Evolutionary conservation across 2,113 vertebrate genomes (phyloP).

Genomic region (Entelurus aequoreus): DNA sequence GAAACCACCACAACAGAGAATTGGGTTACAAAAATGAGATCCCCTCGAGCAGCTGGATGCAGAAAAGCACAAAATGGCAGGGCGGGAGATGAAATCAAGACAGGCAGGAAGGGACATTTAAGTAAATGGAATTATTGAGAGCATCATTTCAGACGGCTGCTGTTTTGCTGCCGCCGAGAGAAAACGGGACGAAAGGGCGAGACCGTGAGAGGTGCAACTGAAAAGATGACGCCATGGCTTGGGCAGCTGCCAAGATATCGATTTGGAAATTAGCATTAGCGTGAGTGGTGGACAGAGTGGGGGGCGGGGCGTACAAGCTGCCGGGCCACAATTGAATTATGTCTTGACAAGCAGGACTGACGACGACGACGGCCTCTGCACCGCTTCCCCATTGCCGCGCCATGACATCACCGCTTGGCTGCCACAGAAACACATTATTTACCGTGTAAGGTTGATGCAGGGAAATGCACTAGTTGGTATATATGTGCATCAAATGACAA

Average conservation of each 20-base stretch:
- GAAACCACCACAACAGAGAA: not conserved
- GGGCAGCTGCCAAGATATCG: slow-evolving; percentile 47
- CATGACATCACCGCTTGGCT: not conserved
- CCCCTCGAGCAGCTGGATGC: not conserved
- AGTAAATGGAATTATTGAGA: slow-evolving; percentile 51
- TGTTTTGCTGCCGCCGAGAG: slow-evolving; percentile 8
- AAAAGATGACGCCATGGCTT: slow-evolving; percentile 37
- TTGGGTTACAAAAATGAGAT: too few relatives aligned
- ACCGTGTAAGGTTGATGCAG: too few relatives aligned
- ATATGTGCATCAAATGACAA: too few relatives aligned
- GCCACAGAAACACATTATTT: too few relatives aligned
- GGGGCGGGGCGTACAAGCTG: slow-evolving; percentile 7
- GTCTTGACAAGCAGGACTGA: slow-evolving; percentile 34
- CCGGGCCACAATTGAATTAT: slow-evolving; percentile 49
- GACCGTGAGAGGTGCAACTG: not conserved
- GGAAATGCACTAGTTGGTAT: too few relatives aligned
- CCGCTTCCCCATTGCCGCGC: not conserved
- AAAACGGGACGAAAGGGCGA: not conserved
- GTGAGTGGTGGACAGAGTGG: slow-evolving; percentile 24
- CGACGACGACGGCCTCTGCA: slow-evolving; percentile 7
- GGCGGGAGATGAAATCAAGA: slow-evolving; percentile 34
- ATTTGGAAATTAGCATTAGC: slow-evolving; percentile 56
- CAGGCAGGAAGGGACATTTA: slow-evolving; percentile 41
- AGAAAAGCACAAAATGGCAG: not conserved
- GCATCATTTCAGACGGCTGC: slow-evolving; percentile 26